Conservation (phyloP, 2,113 vertebrate genomes). For the Oxyura jamaicensis region DNA sequence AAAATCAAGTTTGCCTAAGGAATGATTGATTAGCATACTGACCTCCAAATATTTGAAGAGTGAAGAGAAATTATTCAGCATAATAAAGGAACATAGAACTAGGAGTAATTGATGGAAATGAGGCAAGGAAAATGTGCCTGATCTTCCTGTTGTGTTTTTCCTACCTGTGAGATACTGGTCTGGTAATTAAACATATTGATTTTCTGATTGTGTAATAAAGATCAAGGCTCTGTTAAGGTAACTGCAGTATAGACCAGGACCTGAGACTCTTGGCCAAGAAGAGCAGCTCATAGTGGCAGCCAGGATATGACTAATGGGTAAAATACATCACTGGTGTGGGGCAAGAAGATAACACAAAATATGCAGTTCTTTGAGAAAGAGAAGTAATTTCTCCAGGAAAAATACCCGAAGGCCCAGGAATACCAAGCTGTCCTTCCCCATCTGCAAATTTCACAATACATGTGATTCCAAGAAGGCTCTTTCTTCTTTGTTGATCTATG, state of each 20-base stretch:
- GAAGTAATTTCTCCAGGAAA: not conserved
- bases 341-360: not conserved
- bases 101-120: not conserved
- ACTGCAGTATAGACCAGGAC: not conserved
- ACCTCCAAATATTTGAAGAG: conserved; percentile 25
- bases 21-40: conserved; percentile 27
- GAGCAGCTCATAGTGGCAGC: not conserved
- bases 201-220: not conserved
- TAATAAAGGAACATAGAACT: conserved; percentile 1
- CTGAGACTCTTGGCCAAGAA: not conserved
- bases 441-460: not conserved
- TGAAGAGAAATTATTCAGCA: not conserved
- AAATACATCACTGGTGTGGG: not conserved
- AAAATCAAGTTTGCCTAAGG: conserved; percentile 34
- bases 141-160: not conserved
- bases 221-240: not conserved
- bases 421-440: not conserved
- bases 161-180: not conserved
- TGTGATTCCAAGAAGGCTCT: not conserved
- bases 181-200: not conserved
- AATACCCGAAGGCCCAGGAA: not conserved
- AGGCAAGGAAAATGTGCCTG: not conserved
- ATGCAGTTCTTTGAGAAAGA: not conserved
- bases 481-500: not conserved
- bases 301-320: not conserved